Percentiles rank a stretch among this genome's conserved stretches.
Conservation (phyloP, 2,888 invertebrate genomes). For the Sabellastarte sp. region DNA sequence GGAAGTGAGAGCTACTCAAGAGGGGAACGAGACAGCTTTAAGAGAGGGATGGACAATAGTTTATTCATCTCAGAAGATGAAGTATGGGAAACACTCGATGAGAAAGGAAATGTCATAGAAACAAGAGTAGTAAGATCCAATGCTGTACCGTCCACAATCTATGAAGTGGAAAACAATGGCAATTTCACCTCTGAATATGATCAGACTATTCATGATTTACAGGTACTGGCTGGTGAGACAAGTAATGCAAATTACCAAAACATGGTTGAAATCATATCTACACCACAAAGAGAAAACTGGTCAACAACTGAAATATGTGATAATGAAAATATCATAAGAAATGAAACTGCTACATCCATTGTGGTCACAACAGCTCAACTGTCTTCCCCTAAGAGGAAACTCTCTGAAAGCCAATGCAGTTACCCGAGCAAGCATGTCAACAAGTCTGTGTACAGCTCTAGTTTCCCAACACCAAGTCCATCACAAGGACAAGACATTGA, state of each 20-base stretch:
- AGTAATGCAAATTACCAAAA: constrained; percentile 2
- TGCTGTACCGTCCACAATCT: background rate
- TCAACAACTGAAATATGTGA: background rate
- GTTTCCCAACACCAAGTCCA: background rate
- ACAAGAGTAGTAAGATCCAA: constrained; percentile 7
- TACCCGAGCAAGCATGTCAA: background rate
- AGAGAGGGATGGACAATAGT: no score
- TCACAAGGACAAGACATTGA: background rate
- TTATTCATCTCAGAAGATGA: background rate
- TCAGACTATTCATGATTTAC: background rate
- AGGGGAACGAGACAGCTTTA: no score
- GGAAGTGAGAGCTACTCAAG: no score
- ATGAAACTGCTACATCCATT: no score
- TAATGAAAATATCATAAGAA: background rate
- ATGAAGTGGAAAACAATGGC: background rate
- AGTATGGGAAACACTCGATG: constrained; percentile 2
- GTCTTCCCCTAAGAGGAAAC: no score
- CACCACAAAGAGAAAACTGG: background rate
- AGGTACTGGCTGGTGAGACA: no score
- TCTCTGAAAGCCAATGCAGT: background rate
- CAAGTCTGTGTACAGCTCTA: background rate
- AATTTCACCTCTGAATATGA: background rate
- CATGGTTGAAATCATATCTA: background rate
- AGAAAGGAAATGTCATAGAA: constrained; percentile 5
- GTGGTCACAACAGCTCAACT: no score